Base-by-base conservation (phyloP, 1,140 invertebrate species). In the Pseudobourletiella spinata region DNA sequence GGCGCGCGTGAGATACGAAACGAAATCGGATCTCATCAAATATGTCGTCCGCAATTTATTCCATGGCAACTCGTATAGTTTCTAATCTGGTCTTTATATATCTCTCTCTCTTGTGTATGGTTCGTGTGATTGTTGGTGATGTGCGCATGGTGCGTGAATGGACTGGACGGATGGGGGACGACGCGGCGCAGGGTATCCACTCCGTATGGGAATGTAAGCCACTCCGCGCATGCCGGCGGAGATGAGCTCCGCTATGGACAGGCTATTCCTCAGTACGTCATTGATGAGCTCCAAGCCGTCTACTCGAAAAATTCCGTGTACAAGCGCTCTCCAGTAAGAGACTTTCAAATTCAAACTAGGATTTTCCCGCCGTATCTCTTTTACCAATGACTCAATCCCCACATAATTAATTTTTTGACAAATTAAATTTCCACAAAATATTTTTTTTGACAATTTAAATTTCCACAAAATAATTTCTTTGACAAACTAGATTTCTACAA, bases 171-270 rank as follows among this genome's bases (percentile, higher is more conserved):
- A 14, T 42, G n/a, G n/a, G n/a, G n/a, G n/a, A n/a, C 11, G 46
- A 48, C 46, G 22, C 16, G 11, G 46, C 3, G 20, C 6, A 54
- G 50, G 8, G 66, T 68, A 14, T 46, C 63, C 2, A 55, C 63
- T 0, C 69, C 69, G 4, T 70, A 70, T 56, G 68, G 68, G 26
- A 70, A 70, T 35, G 30, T 70, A n/a, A 57, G 46, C 8, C 18
- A 32, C 2, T 3, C 26, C 30, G 16, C 4, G 3, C 42, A 46
- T 24, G 25, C 24, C 4, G 8, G 22, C 18, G n/a, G n/a, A 11
- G 35, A 51, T 26, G 20, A 51, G 29, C 43, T 48, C 25, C 30
- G 63, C 6, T 64, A 59, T 39, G 57, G 56, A 28, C 57, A 30
- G 0, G 52, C 59, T 24, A 25, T 60, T 8, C 52, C 63, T 11